These are phyloP conservation scores for Pyrochroa serraticornis DNA, from an alignment of 2,888 invertebrate genomes.

Conservation along the genomic window DNA sequence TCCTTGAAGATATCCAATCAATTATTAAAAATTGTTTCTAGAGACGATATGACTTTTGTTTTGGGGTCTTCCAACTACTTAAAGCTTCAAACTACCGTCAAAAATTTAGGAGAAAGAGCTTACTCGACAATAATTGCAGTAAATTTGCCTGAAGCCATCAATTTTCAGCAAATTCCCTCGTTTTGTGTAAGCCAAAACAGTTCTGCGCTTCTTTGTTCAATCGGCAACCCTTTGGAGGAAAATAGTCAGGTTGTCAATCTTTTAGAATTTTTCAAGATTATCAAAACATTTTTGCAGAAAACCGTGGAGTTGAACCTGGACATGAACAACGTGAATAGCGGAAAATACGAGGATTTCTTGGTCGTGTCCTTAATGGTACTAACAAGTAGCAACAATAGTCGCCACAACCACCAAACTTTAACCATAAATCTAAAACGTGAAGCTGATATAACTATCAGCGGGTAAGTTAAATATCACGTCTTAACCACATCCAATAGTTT, in stretches of 20 bases:
- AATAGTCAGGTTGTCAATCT: conserved; percentile 24
- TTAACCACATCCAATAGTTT: background rate
- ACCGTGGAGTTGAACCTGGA: conserved; percentile 44
- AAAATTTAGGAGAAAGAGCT: conserved; percentile 60
- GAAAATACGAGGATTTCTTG: conserved; percentile 35
- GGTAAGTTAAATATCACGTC: conserved; percentile 45
- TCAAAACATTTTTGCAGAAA: conserved; percentile 37
- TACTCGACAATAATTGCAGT: conserved; percentile 59
- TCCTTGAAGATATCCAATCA: background rate
- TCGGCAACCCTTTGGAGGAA: conserved; percentile 48
- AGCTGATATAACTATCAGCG: conserved; percentile 53
- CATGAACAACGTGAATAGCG: conserved; percentile 44
- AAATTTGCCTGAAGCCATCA: conserved; percentile 53
- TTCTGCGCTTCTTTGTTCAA: conserved; percentile 43
- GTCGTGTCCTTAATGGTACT: conserved; percentile 43
- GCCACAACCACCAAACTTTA: conserved; percentile 40
- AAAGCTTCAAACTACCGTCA: conserved; percentile 47
- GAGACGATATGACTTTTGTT: conserved; percentile 41
- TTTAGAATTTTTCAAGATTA: background rate
- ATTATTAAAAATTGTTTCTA: conserved; percentile 23
- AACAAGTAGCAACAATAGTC: conserved; percentile 53
- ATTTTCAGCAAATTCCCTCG: conserved; percentile 41
- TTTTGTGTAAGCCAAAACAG: conserved; percentile 39
- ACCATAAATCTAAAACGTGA: conserved; percentile 48
- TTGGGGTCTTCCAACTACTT: conserved; percentile 51